Evolutionary conservation across 2,797 vertebrate species (phyloP).

Genomic region (Philypnodon macrostomus): DNA sequence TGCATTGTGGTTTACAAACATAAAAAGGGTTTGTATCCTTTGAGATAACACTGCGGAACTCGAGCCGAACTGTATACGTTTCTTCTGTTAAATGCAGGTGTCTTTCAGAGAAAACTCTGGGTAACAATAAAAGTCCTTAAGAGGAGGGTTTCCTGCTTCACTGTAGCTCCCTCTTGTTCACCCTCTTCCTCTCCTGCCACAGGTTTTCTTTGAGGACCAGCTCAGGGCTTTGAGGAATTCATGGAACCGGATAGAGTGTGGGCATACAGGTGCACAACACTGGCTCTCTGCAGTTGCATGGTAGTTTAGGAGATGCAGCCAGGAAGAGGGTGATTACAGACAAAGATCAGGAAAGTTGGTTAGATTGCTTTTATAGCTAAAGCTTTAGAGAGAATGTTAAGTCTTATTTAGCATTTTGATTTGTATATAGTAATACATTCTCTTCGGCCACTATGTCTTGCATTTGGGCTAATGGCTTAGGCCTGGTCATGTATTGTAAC

Average conservation of each 20-base stretch:
- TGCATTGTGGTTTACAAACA: too few relatives aligned
- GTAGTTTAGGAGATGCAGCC: conserved; percentile 19
- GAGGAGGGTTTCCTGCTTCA: conserved; percentile 35
- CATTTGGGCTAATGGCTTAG: too few relatives aligned
- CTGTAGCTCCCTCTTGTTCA: conserved; percentile 16
- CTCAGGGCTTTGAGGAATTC: conserved; percentile 43
- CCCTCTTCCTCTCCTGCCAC: conserved; percentile 12
- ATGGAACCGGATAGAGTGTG: conserved; percentile 37
- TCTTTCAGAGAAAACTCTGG: conserved; percentile 28
- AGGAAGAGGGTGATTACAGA: conserved; percentile 28
- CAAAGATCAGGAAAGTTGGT: conserved; percentile 15
- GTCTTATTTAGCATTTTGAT: too few relatives aligned
- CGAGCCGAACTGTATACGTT: too few relatives aligned
- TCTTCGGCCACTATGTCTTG: too few relatives aligned
- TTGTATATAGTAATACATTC: too few relatives aligned
- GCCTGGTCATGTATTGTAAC: too few relatives aligned
- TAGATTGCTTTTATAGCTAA: conserved; percentile 11
- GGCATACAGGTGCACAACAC: conserved; percentile 52
- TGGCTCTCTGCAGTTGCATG: conserved; percentile 36
- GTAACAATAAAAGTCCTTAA: conserved; percentile 54
- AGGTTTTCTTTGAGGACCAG: conserved; percentile 35
- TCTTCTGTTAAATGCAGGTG: conserved; percentile 39
- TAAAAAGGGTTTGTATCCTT: too few relatives aligned
- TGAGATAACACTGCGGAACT: too few relatives aligned
- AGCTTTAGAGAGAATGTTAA: background rate